phyloP scores from a whole-genome alignment of 2,888 invertebrate species.

The Nysson spinosus region DNA sequence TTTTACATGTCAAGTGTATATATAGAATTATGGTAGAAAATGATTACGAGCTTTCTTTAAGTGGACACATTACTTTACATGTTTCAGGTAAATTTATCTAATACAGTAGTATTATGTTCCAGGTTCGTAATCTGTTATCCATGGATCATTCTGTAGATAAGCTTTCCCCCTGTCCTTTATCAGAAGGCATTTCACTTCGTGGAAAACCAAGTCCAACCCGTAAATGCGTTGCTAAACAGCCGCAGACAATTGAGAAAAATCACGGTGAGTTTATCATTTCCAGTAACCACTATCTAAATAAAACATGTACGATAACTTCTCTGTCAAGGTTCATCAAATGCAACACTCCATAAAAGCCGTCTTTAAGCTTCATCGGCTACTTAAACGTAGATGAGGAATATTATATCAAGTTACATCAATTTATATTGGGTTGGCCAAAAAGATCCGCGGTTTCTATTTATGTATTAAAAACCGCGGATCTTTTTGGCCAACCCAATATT shows the following conservation, averaged over 20 bases:
- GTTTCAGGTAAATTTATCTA: not conserved
- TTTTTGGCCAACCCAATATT: too few species aligned
- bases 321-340: not conserved
- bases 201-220: constrained; percentile 20
- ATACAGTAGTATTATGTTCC: not conserved
- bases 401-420: too few species aligned
- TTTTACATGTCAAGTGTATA: too few species aligned
- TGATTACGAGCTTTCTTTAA: too few species aligned
- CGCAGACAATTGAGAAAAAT: constrained; percentile 30
- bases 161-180: constrained; percentile 8
- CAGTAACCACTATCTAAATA: not conserved
- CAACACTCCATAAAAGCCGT: too few species aligned
- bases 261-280: constrained; percentile 22
- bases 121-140: constrained; percentile 49
- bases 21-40: too few species aligned
- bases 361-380: too few species aligned
- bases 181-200: constrained; percentile 39
- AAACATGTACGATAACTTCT: constrained; percentile 12
- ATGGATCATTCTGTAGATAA: constrained; percentile 36
- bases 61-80: too few species aligned
- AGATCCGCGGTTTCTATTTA: too few species aligned
- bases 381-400: too few species aligned
- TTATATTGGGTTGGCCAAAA: too few species aligned
- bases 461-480: too few species aligned
- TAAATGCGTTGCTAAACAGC: constrained; percentile 41